Evolutionary conservation across 2,888 invertebrate species (phyloP), one percentile per base, ranked within the genome.

Genomic region (Fabriciana adippe): DNA sequence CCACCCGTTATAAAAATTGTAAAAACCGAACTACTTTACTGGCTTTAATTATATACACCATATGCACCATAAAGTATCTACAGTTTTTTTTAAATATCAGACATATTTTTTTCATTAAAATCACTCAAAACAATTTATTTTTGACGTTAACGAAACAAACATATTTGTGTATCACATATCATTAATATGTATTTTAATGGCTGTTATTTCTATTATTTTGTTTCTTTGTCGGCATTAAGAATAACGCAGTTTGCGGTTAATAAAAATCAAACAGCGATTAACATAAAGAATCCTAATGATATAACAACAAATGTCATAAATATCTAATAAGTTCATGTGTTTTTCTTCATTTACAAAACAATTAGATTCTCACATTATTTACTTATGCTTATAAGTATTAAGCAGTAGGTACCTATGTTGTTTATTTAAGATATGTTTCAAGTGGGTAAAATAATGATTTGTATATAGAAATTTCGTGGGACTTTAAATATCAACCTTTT

Each of bases 191-290:
- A 6, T 26, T 59, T 59, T 59, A 66, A 64, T 48, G 45, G 47
- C 21, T 11, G 48, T 63, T 65, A 54, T 60, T 31, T 54, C 14
- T 63, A 26, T 59, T 16, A 51, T 35, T 47, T 68, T 55, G 55
- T 70, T 53, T 51, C 61, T 74, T 75, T 75, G 74, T 72, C 71
- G 73, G 72, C 61, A 11, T 26, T 64, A 26, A 64, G 60, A 64
- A 66, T 64, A 59, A 67, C 55, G 54, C 14, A 51, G 21, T 60
- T 65, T 62, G 69, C 67, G 73, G 73, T 68, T 56, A 64, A 31
- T 66, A 68, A 72, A 75, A 71, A 68, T 71, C 66, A 70, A 72
- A 71, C 48, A 65, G 55, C 59, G 1, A 66, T 72, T 71, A 61
- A 59, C 26, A 50, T 57, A 69, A 70, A 68, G 18, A 66, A 63